These are phyloP conservation scores for Masnerella sp. DNA, from an alignment of 2,888 invertebrate genomes.

Conservation along the genomic window DNA sequence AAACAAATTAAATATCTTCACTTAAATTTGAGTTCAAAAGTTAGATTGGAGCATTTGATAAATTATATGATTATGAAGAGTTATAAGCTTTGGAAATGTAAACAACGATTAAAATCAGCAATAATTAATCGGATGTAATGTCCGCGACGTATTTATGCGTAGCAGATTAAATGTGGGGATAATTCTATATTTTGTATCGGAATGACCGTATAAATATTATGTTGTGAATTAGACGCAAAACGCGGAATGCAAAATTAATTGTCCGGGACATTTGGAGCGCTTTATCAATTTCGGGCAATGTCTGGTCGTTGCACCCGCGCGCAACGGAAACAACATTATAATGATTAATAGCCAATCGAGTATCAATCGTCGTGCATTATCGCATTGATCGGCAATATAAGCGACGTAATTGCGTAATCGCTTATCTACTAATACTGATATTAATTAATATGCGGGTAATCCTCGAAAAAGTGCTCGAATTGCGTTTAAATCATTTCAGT, in stretches of 20 bases:
- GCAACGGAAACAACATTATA: slow-evolving; percentile 51
- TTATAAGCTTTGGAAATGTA: background rate
- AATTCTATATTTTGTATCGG: slow-evolving; percentile 19
- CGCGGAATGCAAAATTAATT: slow-evolving; percentile 44
- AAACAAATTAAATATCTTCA: too few species aligned
- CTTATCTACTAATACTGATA: slow-evolving; percentile 37
- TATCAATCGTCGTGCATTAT: slow-evolving; percentile 58
- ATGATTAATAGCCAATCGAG: slow-evolving; percentile 59
- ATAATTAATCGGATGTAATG: slow-evolving; percentile 22
- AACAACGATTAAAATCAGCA: background rate
- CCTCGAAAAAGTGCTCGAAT: background rate
- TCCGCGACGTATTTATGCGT: slow-evolving; percentile 10
- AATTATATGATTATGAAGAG: too few species aligned
- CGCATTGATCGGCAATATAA: slow-evolving; percentile 47
- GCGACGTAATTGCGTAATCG: slow-evolving; percentile 45
- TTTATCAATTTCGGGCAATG: slow-evolving; percentile 50
- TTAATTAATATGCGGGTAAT: slow-evolving; percentile 29
- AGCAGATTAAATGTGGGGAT: slow-evolving; percentile 15
- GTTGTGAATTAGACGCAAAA: slow-evolving; percentile 23
- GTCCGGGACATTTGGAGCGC: slow-evolving; percentile 30
- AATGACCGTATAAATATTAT: slow-evolving; percentile 21
- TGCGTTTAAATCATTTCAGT: background rate
- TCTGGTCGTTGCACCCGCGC: slow-evolving; percentile 44
- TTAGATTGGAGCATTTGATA: too few species aligned
- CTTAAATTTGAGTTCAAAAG: too few species aligned